Base-by-base conservation (phyloP, 2,888 invertebrate genomes). In the Acanthoscelides obtectus region DNA sequence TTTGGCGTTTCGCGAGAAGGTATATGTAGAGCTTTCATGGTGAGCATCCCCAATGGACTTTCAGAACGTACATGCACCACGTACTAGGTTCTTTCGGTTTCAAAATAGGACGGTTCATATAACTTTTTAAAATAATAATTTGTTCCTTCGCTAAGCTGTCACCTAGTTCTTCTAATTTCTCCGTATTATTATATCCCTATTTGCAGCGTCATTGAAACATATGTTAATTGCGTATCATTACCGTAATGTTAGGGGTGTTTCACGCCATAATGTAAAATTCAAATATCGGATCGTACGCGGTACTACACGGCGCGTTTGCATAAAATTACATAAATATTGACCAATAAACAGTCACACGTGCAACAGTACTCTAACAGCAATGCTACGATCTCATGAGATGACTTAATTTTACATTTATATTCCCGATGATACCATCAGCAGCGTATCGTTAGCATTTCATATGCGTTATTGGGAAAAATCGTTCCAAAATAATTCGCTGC, bases 351-450 rank as follows among this genome's bases (percentile, higher is more conserved):
- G 20, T 20, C 22, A 66, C 66, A 66, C 66, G 66, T 66, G 66
- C 22, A n/a, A n/a, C n/a, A 21, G 66, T 21, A 66, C 66, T 66
- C 20, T 21, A 45, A 45, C 45, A 45, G 45, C 45, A 45, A 6
- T 45, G 45, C 45, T 17, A 45, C 3, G 45, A 45, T 45, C 12
- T 1, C 45, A 17, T 66, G 66, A 4, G 66, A 66, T 66, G 66
- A 66, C 66, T 66, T 66, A 66, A 66, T 66, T 66, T 22, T 22
- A 66, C 66, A 66, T 66, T 66, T 66, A 66, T 22, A 66, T 66
- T 66, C 66, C 19, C 1, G 45, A 6, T 12, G 45, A 45, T 45
- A 45, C 45, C 12, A 12, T 12, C 45, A 45, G 45, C 45, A 45
- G 45, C 45, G 45, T 45, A 45, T 1, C 45, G 12, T 45, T 1